A percentile compares a stretch with the other conserved stretches of the same genome.
Conservation (phyloP, 2,797 vertebrate genomes). For the Aplochiton taeniatus region DNA sequence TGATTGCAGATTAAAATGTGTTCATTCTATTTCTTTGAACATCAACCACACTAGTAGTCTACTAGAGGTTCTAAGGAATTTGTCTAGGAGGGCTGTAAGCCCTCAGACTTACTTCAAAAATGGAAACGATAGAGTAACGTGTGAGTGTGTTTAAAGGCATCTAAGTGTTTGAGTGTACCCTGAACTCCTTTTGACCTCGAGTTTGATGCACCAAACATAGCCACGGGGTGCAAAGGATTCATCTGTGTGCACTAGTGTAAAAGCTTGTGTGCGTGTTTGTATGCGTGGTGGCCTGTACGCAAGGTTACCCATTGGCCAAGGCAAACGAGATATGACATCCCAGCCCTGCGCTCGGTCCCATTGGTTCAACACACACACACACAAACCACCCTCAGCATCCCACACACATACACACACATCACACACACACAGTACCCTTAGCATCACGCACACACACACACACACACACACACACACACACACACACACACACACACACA, state of each 20-base stretch:
- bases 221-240: slow-evolving; percentile 56
- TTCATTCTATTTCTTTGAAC: neutral
- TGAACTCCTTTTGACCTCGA: slow-evolving; percentile 67
- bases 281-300: slow-evolving; percentile 42
- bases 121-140: neutral
- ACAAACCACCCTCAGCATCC: slow-evolving; percentile 1
- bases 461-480: slow-evolving; percentile 20
- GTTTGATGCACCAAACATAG: slow-evolving; percentile 70
- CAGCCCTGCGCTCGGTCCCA: slow-evolving; percentile 37
- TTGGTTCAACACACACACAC: slow-evolving; percentile 24
- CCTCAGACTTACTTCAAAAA: slow-evolving; percentile 42
- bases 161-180: neutral
- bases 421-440: neutral
- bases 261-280: slow-evolving; percentile 41
- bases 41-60: neutral
- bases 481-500: slow-evolving; percentile 12
- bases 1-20: neutral
- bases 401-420: slow-evolving; percentile 25
- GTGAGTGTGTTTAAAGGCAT: slow-evolving; percentile 32
- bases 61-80: slow-evolving; percentile 40
- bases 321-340: slow-evolving; percentile 64
- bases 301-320: slow-evolving; percentile 64
- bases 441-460: slow-evolving; percentile 21
- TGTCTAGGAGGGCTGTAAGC: slow-evolving; percentile 51
- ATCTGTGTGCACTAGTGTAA: slow-evolving; percentile 26